These are phyloP conservation scores for Peromyscus polionotus DNA, from an alignment of 2,113 vertebrate genomes.

Conservation along the genomic window DNA sequence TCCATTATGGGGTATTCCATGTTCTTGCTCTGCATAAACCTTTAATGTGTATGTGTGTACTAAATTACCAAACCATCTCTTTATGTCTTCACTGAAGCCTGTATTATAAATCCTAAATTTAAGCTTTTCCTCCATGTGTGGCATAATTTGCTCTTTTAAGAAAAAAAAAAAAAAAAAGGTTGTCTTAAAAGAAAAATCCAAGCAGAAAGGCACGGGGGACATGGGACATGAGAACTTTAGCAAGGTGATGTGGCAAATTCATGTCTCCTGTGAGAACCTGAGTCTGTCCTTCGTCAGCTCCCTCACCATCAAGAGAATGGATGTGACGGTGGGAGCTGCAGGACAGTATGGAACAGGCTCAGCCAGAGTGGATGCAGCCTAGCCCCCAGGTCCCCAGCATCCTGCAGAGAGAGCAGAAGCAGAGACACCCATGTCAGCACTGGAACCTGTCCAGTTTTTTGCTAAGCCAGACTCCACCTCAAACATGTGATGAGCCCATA, in stretches of 20 bases:
- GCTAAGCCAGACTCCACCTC: fast-evolving
- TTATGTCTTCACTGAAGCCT: not conserved
- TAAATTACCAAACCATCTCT: not conserved
- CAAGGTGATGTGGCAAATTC: not conserved
- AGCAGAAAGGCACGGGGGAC: no score
- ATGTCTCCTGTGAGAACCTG: not conserved
- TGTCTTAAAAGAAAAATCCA: not conserved
- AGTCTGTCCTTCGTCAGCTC: not conserved
- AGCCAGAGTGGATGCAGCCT: fast-evolving
- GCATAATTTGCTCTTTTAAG: not conserved
- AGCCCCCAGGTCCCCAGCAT: fast-evolving
- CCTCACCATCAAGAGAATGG: not conserved
- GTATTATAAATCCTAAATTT: not conserved
- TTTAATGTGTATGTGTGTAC: not conserved
- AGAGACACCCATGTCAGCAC: fast-evolving
- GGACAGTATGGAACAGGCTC: not conserved
- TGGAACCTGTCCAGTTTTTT: not conserved
- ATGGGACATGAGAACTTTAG: not conserved
- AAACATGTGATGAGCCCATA: fast-evolving
- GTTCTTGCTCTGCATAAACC: fast-evolving
- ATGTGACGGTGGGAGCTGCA: fast-evolving
- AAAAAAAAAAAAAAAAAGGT: not conserved
- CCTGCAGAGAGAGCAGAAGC: fast-evolving
- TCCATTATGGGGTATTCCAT: fast-evolving
- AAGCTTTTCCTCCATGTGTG: not conserved